phyloP scores from a whole-genome alignment of 2,797 vertebrate genomes.

The Halcyon badia region DNA sequence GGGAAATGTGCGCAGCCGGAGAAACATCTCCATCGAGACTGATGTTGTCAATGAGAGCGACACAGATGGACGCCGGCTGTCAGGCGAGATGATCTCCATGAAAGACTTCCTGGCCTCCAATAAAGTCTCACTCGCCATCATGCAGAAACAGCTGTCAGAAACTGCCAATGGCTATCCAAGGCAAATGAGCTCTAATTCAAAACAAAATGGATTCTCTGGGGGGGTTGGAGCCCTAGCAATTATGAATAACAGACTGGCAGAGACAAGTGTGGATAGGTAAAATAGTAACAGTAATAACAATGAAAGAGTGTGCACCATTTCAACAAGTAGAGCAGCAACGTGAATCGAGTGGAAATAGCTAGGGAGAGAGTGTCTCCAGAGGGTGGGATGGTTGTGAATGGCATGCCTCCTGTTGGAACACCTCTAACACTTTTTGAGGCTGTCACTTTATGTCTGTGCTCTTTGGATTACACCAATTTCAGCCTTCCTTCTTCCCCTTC shows the following conservation, averaged over 20 bases:
- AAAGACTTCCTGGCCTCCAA: slow-evolving; percentile 93
- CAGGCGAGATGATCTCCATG: slow-evolving; percentile 96
- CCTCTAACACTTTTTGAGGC: background rate
- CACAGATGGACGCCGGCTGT: slow-evolving; percentile 90
- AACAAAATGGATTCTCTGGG: slow-evolving; percentile 91
- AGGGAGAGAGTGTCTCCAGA: background rate
- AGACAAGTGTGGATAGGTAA: slow-evolving; percentile 94
- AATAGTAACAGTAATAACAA: background rate
- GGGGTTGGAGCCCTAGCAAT: slow-evolving; percentile 94
- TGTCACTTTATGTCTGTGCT: background rate
- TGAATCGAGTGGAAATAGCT: background rate
- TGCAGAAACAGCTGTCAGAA: slow-evolving; percentile 95
- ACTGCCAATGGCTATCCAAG: slow-evolving; percentile 90
- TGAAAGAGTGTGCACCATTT: background rate
- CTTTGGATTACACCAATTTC: background rate
- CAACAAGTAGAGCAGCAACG: background rate
- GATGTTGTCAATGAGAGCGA: slow-evolving; percentile 90
- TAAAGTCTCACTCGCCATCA: slow-evolving; percentile 93
- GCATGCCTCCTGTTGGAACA: background rate
- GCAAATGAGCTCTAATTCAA: slow-evolving; percentile 79
- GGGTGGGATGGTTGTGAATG: background rate
- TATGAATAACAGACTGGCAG: slow-evolving; percentile 97
- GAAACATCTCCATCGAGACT: slow-evolving; percentile 89
- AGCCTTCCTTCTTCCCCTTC: background rate
- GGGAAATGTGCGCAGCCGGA: slow-evolving; percentile 79